Percentiles rank a stretch among this genome's conserved stretches.
Evolutionary conservation across 2,888 invertebrate genomes (phyloP).

Genomic region (Arge pagana): DNA sequence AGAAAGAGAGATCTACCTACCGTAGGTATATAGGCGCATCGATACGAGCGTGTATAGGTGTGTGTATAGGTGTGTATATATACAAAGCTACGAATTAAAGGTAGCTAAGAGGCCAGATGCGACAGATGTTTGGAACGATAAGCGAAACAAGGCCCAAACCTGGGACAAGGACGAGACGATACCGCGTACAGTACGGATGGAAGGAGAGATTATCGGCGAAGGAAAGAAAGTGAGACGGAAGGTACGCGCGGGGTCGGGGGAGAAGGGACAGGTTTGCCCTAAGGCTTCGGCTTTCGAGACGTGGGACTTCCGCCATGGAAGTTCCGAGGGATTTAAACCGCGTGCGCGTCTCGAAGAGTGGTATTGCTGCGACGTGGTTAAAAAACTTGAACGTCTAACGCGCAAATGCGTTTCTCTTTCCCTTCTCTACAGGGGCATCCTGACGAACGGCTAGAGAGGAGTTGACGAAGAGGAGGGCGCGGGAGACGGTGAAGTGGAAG

Average conservation of each 20-base stretch:
- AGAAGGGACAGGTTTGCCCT: constrained; percentile 3
- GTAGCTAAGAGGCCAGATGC: constrained; percentile 17
- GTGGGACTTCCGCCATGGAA: constrained; percentile 16
- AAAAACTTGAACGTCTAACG: too few relatives aligned
- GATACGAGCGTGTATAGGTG: neutral
- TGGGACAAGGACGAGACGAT: constrained; percentile 4
- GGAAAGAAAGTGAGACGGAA: constrained; percentile 11
- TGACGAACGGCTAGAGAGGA: too few relatives aligned
- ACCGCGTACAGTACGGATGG: constrained; percentile 5
- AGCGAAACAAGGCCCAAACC: constrained; percentile 15
- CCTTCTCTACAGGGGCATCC: too few relatives aligned
- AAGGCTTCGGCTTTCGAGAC: constrained; percentile 16
- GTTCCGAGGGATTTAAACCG: constrained; percentile 11
- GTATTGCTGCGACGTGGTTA: too few relatives aligned
- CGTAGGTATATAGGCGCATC: too few relatives aligned
- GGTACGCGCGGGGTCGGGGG: neutral
- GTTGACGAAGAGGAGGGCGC: too few relatives aligned
- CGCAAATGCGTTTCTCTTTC: too few relatives aligned
- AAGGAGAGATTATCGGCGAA: too few relatives aligned
- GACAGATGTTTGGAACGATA: constrained; percentile 19
- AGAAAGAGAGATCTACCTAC: constrained; percentile 22
- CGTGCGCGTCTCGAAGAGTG: too few relatives aligned
- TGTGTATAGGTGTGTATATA: neutral
- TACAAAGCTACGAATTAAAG: constrained; percentile 18
- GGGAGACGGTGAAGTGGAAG: too few relatives aligned